Conservation (phyloP, 2,797 vertebrate genomes). For the Sphenopsis melanotis region DNA sequence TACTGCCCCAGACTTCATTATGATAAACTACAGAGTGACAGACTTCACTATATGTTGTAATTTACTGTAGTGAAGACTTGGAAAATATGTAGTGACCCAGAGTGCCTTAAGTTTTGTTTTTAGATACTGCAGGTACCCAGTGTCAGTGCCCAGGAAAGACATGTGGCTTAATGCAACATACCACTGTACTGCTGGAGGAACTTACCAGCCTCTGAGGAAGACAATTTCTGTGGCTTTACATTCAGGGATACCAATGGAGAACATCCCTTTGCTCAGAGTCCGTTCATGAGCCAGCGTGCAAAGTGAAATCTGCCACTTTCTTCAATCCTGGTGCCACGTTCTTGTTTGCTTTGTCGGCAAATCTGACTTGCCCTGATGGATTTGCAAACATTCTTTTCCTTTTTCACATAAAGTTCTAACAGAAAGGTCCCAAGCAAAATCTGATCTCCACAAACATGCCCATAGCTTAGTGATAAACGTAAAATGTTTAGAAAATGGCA, state of each 20-base stretch:
- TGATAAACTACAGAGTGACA: background rate
- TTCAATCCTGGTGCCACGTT: background rate
- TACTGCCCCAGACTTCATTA: background rate
- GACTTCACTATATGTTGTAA: background rate
- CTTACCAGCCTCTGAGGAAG: background rate
- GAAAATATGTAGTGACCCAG: background rate
- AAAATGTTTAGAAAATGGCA: background rate
- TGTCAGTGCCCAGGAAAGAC: background rate
- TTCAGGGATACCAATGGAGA: background rate
- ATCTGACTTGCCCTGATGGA: background rate
- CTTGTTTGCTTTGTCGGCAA: background rate
- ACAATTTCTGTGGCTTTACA: background rate
- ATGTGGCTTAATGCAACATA: background rate
- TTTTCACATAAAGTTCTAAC: background rate
- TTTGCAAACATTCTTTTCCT: background rate
- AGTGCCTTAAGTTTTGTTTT: background rate
- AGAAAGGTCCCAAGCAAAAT: background rate
- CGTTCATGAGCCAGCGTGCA: background rate
- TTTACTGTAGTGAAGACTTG: background rate
- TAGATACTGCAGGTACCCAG: background rate
- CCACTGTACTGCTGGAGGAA: background rate
- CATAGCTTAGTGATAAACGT: background rate
- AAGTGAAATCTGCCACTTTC: background rate
- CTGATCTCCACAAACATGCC: background rate
- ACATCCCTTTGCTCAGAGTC: background rate